A percentile compares a stretch with the other conserved stretches of the same genome.
Conservation (phyloP, 2,797 vertebrate genomes). For the Coregonus suidteri region DNA sequence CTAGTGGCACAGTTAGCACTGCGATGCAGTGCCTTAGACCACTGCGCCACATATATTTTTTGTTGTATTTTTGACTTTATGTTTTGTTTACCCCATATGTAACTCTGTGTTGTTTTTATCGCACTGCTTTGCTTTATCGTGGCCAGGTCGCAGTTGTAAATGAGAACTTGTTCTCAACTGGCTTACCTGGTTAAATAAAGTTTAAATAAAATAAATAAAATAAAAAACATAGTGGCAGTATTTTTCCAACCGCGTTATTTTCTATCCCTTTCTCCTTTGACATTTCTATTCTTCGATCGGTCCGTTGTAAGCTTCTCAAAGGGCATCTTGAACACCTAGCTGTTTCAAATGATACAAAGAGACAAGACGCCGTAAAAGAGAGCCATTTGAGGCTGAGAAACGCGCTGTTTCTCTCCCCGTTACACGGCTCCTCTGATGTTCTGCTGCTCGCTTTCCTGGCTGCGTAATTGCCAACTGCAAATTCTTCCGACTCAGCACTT, state of each 20-base stretch:
- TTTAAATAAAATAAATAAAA: too few species aligned
- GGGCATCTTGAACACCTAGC: neutral
- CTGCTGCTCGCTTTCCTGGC: slow-evolving; percentile 47
- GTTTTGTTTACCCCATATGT: too few species aligned
- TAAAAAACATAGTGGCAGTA: neutral
- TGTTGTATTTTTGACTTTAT: too few species aligned
- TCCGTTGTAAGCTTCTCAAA: neutral
- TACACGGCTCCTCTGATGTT: slow-evolving; percentile 41
- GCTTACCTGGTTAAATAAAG: too few species aligned
- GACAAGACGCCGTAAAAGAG: slow-evolving; percentile 34
- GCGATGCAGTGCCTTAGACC: too few species aligned
- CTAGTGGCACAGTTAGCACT: too few species aligned
- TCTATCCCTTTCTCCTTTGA: neutral
- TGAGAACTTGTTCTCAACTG: too few species aligned
- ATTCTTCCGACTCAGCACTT: slow-evolving; percentile 56
- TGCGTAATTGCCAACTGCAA: slow-evolving; percentile 62
- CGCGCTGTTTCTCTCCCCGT: slow-evolving; percentile 48
- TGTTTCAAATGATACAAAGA: neutral
- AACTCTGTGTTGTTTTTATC: too few species aligned
- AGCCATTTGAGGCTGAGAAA: slow-evolving; percentile 45
- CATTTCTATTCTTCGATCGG: neutral
- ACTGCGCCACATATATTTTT: too few species aligned
- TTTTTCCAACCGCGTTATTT: neutral
- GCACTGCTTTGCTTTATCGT: too few species aligned
- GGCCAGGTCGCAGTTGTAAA: too few species aligned